These are phyloP conservation scores for Sarcophaga subvicina DNA, from an alignment of 2,888 invertebrate genomes.

Conservation along the genomic window DNA sequence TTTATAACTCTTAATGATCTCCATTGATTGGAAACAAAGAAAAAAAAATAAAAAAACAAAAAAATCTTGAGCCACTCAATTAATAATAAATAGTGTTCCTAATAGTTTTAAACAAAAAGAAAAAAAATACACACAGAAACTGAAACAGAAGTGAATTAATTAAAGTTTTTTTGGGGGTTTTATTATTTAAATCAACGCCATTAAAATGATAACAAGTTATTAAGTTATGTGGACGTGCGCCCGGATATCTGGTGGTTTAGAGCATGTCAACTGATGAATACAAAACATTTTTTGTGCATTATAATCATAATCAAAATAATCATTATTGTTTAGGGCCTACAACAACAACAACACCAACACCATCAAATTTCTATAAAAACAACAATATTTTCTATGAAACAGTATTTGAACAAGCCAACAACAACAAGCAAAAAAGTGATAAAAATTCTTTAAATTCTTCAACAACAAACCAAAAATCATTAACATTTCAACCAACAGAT, in stretches of 20 bases:
- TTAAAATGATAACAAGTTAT: neutral
- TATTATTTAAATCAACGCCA: no score
- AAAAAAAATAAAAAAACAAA: conserved; percentile 1
- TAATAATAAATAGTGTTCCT: conserved; percentile 15
- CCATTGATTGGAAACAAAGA: neutral
- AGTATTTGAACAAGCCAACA: conserved; percentile 44
- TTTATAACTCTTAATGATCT: conserved; percentile 36
- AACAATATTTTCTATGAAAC: conserved; percentile 33
- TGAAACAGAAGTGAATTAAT: no score
- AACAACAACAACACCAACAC: neutral
- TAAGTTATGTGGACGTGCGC: neutral
- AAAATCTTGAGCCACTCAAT: conserved; percentile 26
- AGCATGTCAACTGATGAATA: conserved; percentile 66
- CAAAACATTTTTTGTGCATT: conserved; percentile 51
- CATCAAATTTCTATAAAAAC: neutral
- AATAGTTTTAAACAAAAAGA: no score
- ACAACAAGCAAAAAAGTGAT: conserved; percentile 28
- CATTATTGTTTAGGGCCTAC: conserved; percentile 49
- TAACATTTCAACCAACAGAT: conserved; percentile 40
- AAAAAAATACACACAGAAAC: no score
- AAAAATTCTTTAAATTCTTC: conserved; percentile 24
- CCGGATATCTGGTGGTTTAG: neutral
- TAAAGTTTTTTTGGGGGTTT: no score
- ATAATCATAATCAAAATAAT: conserved; percentile 34
- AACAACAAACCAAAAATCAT: conserved; percentile 25